These are phyloP conservation scores for Thyatira batis DNA, from an alignment of 2,888 invertebrate genomes.

Conservation along the genomic window DNA sequence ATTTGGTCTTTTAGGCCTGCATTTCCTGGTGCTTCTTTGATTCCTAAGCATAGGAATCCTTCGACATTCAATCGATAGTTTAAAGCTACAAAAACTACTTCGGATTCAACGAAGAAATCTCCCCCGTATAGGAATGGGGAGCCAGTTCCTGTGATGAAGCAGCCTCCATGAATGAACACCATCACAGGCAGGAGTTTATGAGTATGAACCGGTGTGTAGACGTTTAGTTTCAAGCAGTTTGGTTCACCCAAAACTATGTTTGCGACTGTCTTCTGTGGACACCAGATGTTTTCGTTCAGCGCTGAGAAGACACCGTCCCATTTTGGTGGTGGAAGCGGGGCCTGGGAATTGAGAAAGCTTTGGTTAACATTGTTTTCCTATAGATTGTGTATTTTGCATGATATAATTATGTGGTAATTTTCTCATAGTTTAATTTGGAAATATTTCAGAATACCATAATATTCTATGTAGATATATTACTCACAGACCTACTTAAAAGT, in stretches of 20 bases:
- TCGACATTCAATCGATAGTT: constrained; percentile 83
- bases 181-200: constrained; percentile 77
- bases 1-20: constrained; percentile 82
- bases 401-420: neutral
- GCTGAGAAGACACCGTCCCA: constrained; percentile 72
- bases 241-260: constrained; percentile 53
- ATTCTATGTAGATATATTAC: too few species aligned
- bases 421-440: neutral
- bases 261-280: constrained; percentile 59
- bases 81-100: constrained; percentile 82
- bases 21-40: constrained; percentile 85
- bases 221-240: constrained; percentile 68
- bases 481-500: too few species aligned
- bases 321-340: constrained; percentile 62
- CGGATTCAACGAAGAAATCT: constrained; percentile 81
- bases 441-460: neutral
- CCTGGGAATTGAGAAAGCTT: constrained; percentile 52
- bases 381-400: neutral
- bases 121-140: constrained; percentile 83
- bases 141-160: constrained; percentile 83
- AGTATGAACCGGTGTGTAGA: constrained; percentile 56
- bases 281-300: constrained; percentile 64
- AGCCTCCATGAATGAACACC: constrained; percentile 85
- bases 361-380: neutral
- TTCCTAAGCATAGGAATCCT: constrained; percentile 85